A percentile compares a stretch with the other conserved stretches of the same genome.
Conservation (phyloP, 2,888 invertebrate genomes). For the Erebia ligea region DNA sequence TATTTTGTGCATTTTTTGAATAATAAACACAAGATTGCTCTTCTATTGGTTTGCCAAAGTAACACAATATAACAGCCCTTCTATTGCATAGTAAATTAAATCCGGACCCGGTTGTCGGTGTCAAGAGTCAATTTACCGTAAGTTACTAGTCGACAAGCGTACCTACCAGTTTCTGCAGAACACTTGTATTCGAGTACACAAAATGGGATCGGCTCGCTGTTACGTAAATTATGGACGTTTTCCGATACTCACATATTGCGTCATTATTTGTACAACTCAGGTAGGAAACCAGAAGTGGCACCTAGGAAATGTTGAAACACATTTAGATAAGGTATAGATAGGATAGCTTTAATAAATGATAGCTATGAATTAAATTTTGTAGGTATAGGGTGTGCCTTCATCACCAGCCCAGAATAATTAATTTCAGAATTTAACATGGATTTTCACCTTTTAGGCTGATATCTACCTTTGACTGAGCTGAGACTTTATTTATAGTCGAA, state of each 20-base stretch:
- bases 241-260: slow-evolving; percentile 39
- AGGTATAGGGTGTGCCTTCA: no score
- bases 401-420: no score
- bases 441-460: no score
- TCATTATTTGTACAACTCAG: slow-evolving; percentile 25
- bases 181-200: slow-evolving; percentile 3
- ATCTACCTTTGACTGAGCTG: no score
- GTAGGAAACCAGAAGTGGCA: neutral
- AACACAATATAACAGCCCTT: no score
- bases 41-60: no score
- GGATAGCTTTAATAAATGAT: neutral
- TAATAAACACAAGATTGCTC: no score
- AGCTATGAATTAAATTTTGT: neutral
- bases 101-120: neutral
- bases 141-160: no score
- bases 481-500: no score
- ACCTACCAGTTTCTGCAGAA: slow-evolving; percentile 1
- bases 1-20: neutral
- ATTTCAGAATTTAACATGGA: no score
- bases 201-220: slow-evolving; percentile 29
- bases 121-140: neutral
- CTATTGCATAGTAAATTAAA: no score
- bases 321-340: neutral
- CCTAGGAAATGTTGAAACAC: neutral
- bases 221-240: slow-evolving; percentile 49